Conservation (phyloP, 2,113 vertebrate genomes). For the Eptesicus fuscus region DNA sequence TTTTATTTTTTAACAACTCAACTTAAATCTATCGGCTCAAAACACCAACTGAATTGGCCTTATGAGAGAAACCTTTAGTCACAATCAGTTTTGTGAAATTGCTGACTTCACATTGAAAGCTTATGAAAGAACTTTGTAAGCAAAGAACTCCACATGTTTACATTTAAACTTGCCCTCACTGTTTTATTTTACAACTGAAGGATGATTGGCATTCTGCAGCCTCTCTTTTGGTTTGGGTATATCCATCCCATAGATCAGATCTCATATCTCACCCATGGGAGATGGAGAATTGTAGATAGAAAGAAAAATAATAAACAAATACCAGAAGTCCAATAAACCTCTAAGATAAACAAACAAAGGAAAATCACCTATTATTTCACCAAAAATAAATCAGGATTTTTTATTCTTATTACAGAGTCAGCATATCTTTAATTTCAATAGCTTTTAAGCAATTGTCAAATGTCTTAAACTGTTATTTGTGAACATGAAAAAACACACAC, state of each 20-base stretch:
- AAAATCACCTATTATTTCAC: neutral
- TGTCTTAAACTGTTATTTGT: neutral
- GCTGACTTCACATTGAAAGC: neutral
- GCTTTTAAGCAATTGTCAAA: conserved; percentile 40
- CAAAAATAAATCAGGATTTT: conserved; percentile 3
- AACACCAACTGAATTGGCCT: neutral
- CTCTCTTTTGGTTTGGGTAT: neutral
- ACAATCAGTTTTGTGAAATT: conserved; percentile 3
- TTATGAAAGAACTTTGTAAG: neutral
- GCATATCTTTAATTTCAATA: neutral
- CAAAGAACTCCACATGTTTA: neutral
- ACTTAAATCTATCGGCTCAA: neutral
- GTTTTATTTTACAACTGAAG: conserved; percentile 20
- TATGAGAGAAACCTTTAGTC: neutral
- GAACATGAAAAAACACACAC: neutral
- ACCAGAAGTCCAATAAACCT: neutral
- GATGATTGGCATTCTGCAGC: neutral
- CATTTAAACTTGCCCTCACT: neutral
- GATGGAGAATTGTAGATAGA: neutral
- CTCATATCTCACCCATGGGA: neutral
- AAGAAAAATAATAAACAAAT: neutral
- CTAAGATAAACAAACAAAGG: neutral
- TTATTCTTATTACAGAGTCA: neutral
- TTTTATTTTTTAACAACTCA: neutral
- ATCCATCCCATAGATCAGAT: neutral